phyloP scores from a whole-genome alignment of 2,888 invertebrate genomes.

The Eupithecia abbreviata region DNA sequence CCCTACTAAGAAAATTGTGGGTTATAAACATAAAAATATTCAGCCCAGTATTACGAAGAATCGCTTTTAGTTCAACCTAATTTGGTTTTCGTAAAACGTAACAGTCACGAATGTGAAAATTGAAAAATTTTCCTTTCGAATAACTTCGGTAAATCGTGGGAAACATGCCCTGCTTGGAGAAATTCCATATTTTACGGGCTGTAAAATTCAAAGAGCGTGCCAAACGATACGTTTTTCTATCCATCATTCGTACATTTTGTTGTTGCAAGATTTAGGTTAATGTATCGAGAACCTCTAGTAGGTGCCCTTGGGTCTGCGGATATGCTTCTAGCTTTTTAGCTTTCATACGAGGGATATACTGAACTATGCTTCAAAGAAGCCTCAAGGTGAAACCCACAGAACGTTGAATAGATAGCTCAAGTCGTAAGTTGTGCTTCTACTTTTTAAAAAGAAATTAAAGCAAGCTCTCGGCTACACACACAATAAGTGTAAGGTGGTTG shows the following conservation, averaged over 20 bases:
- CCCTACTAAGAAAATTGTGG: constrained; percentile 49
- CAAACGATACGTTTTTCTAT: not conserved
- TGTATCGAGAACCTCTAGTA: constrained; percentile 35
- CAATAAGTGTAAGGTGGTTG: not conserved
- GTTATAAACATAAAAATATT: constrained; percentile 36
- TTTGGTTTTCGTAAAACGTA: constrained; percentile 20
- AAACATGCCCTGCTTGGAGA: not conserved
- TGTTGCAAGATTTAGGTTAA: not conserved
- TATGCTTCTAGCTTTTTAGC: constrained; percentile 43
- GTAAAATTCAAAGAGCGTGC: constrained; percentile 5
- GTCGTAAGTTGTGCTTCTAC: not conserved
- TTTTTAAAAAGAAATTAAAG: constrained; percentile 4
- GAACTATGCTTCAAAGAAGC: constrained; percentile 47
- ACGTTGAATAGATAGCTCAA: constrained; percentile 13
- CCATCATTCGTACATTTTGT: not conserved
- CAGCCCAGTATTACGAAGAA: constrained; percentile 32
- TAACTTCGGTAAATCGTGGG: not conserved
- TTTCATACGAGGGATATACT: constrained; percentile 40
- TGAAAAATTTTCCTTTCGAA: constrained; percentile 13
- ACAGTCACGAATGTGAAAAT: constrained; percentile 19
- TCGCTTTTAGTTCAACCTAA: constrained; percentile 22
- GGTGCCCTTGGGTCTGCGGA: constrained; percentile 32
- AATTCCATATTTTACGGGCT: not conserved
- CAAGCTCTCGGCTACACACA: not conserved
- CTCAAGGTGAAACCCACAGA: constrained; percentile 26